Conservation (phyloP, 2,888 invertebrate species). For the Steinernema carpocapsae region DNA sequence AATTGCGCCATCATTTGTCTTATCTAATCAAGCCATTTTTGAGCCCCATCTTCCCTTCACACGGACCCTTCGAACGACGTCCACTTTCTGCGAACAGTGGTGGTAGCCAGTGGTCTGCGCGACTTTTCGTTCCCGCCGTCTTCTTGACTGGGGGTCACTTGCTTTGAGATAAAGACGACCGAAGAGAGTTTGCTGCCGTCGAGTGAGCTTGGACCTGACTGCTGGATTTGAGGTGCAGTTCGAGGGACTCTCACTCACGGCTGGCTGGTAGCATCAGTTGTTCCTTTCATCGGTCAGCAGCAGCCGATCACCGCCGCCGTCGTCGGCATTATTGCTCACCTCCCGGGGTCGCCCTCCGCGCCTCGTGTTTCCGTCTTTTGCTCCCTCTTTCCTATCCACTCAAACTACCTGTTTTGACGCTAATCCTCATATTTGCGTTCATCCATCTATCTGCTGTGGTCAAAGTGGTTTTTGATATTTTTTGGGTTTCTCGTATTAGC, state of each 20-base stretch:
- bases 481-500: background rate
- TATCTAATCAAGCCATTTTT: background rate
- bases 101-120: background rate
- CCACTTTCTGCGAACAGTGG: background rate
- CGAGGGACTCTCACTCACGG: background rate
- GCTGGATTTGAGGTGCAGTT: no score
- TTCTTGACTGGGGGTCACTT: background rate
- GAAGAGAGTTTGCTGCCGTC: no score
- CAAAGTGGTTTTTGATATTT: background rate
- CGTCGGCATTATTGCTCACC: background rate
- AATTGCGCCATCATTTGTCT: slow-evolving; percentile 24
- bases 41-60: background rate
- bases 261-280: slow-evolving; percentile 25
- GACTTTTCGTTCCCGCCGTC: background rate
- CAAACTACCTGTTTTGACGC: slow-evolving; percentile 18
- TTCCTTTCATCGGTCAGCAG: slow-evolving; percentile 19
- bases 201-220: background rate
- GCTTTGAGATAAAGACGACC: background rate
- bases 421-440: background rate
- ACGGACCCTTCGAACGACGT: no score
- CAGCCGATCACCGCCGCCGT: background rate
- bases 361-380: background rate
- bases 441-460: background rate
- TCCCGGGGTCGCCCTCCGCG: background rate
- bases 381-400: background rate